Evolutionary conservation across 1,140 invertebrate genomes (phyloP), one percentile per base, ranked within the genome.

Genomic region (Babylonia areolata): DNA sequence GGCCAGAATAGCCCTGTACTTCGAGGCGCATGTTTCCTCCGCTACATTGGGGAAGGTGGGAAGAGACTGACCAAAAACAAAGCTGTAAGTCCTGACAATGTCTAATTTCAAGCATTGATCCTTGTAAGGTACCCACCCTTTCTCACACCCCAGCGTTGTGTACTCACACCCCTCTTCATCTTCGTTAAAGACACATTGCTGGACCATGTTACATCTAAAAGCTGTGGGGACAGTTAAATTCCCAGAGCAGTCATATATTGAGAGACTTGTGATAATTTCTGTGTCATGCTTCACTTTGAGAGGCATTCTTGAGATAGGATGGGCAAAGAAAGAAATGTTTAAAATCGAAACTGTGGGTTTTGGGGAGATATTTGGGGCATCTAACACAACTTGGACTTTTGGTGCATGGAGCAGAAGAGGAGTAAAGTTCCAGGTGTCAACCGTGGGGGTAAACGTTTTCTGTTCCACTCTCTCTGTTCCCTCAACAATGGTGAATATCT

Each of bases 141-240:
- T 51, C 20, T 37, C 80, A 46, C 80, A 81, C 28, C 80, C 80
- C 28, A 33, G 31, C 33, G 2, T 28, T 2, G 3, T 46, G 80
- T 81, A 81, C 28, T 58, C 51, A 33, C 80, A 81, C 40, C 2
- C 40, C 3, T n/a, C 51, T 33, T 81, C 80, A 20, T 81, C 80
- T 33, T 81, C 80, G 46, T 46, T 42, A 5, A 33, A 20, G 51
- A 81, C 5, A 20, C 80, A 81, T 11, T 81, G 80, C 31, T 81
- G 42, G 23, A 81, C 80, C 80, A 81, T 81, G 46, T 81, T 46
- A n/a, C 80, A 81, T 46, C 3, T 20, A 2, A 81, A 37, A 28
- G 42, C 80, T n/a, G 20, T 0, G 15, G 80, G 80, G 51, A 81
- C 35, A 9, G 3, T 12, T 3, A 54, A 28, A 28, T 28, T 23